These are phyloP conservation scores for Monopterus albus DNA, from an alignment of 2,113 vertebrate genomes.

Conservation along the genomic window DNA sequence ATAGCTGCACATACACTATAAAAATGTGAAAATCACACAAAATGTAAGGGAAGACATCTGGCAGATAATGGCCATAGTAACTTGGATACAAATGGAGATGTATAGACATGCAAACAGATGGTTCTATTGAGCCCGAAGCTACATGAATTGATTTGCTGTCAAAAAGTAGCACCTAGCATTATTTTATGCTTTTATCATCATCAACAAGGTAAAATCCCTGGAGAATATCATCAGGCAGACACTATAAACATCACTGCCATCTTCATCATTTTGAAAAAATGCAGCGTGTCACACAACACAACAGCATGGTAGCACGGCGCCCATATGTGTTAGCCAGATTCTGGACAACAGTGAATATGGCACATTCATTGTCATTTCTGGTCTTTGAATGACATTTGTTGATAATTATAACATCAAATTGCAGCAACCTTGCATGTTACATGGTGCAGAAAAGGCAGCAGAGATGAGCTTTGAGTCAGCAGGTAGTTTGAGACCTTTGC, in stretches of 20 bases:
- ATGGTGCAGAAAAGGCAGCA: background rate
- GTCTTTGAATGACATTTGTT: background rate
- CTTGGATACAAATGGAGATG: too few relatives aligned
- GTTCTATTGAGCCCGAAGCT: background rate
- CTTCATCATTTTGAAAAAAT: background rate
- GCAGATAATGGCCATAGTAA: background rate
- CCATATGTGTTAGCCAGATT: too few relatives aligned
- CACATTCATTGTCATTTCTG: background rate
- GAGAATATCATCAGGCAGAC: background rate
- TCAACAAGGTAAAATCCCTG: background rate
- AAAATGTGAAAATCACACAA: background rate
- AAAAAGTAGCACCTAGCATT: background rate
- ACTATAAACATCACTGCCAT: background rate
- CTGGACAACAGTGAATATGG: too few relatives aligned
- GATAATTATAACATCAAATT: background rate
- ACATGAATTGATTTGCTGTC: background rate
- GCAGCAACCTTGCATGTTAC: background rate
- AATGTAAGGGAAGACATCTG: background rate
- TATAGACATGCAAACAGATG: background rate
- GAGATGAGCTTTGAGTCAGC: slow-evolving; percentile 36
- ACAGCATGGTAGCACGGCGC: too few relatives aligned
- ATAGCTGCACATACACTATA: too few relatives aligned
- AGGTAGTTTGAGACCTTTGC: slow-evolving; percentile 44
- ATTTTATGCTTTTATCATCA: background rate
- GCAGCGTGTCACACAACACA: too few relatives aligned